phyloP scores from a whole-genome alignment of 2,113 vertebrate species.

The Ploceus nigricollis region DNA sequence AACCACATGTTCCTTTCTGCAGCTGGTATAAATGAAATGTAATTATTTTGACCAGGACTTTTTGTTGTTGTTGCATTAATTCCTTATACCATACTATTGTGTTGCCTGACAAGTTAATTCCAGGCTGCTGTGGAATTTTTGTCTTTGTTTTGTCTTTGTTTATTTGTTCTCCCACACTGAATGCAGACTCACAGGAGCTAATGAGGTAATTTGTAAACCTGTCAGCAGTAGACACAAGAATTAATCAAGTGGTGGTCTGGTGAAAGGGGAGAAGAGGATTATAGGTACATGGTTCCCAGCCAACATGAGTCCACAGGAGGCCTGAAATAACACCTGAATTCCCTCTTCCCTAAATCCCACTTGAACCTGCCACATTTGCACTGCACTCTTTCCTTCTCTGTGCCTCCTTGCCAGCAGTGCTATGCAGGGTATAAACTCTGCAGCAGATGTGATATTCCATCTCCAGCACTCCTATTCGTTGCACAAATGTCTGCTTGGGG shows the following conservation, averaged over 20 bases:
- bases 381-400: not conserved
- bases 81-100: not conserved
- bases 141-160: slow-evolving; percentile 19
- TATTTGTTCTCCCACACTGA: not conserved
- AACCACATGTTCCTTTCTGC: not conserved
- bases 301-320: not conserved
- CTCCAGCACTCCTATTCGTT: not conserved
- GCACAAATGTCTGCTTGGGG: not conserved
- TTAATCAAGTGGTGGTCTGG: slow-evolving; percentile 8
- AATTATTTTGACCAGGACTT: not conserved
- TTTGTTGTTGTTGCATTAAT: not conserved
- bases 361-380: not conserved
- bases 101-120: slow-evolving; percentile 16
- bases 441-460: not conserved
- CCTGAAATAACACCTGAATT: not conserved
- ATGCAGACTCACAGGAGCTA: slow-evolving; percentile 30
- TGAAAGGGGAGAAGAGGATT: not conserved
- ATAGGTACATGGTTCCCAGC: not conserved
- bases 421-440: not conserved
- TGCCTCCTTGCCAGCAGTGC: not conserved
- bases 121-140: slow-evolving; percentile 14
- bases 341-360: not conserved
- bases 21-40: not conserved
- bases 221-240: slow-evolving; percentile 30
- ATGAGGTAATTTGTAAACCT: slow-evolving; percentile 55